A percentile compares a stretch with the other conserved stretches of the same genome.
phyloP scores from a whole-genome alignment of 1,140 invertebrate genomes.

The Musca domestica region DNA sequence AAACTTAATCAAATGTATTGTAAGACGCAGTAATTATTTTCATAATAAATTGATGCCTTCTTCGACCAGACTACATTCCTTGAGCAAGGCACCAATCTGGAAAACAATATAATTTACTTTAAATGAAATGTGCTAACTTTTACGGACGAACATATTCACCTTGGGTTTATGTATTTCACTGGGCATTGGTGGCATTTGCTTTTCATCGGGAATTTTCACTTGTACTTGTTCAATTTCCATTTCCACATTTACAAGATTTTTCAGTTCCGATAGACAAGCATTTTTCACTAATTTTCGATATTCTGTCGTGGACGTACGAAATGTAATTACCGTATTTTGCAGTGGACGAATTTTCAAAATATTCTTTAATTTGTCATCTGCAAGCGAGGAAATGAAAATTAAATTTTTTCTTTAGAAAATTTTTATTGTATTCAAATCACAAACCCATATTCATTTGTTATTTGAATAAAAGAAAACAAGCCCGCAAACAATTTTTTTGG shows the following conservation, averaged over 20 bases:
- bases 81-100: not conserved
- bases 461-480: not conserved
- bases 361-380: conserved; percentile 27
- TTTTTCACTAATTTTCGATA: conserved; percentile 26
- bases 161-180: not conserved
- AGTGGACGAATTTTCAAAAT: conserved; percentile 24
- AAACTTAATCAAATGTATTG: conserved; percentile 22
- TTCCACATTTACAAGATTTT: conserved; percentile 27
- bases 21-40: not conserved
- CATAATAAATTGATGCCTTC: conserved; percentile 20
- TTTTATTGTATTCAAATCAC: not conserved
- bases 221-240: conserved; percentile 11
- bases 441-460: not conserved
- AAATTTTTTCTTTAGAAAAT: not conserved
- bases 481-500: too few relatives aligned
- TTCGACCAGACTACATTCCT: not conserved
- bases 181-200: conserved; percentile 8
- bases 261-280: conserved; percentile 14
- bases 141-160: not conserved
- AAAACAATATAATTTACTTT: not conserved
- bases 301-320: conserved; percentile 20
- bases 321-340: conserved; percentile 25
- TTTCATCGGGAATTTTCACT: conserved; percentile 18
- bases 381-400: conserved; percentile 2
- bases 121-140: not conserved